Percentiles rank a stretch among this genome's conserved stretches.
Evolutionary conservation across 2,113 vertebrate species (phyloP).

Genomic region (Sclerurus mexicanus): DNA sequence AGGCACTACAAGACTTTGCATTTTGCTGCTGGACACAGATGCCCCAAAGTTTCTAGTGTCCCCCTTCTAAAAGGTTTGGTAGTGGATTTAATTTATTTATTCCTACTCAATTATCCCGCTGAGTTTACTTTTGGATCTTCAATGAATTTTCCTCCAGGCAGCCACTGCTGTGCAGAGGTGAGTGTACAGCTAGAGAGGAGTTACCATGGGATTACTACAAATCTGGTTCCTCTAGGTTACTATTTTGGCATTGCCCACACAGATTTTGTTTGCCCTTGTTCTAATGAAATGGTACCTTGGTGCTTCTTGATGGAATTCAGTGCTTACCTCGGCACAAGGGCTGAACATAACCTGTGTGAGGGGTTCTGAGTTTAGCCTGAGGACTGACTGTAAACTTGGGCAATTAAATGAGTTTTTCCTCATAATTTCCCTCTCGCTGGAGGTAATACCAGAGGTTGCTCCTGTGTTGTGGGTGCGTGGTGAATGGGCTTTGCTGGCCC

Average conservation of each 20-base stretch:
- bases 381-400: background rate
- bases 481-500: background rate
- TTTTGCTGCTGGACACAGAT: background rate
- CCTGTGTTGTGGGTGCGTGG: background rate
- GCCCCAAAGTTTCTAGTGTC: background rate
- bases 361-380: background rate
- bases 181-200: background rate
- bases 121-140: background rate
- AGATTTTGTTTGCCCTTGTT: background rate
- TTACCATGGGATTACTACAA: background rate
- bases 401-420: background rate
- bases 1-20: background rate
- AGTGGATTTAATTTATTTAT: background rate
- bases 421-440: background rate
- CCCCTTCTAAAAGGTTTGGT: background rate
- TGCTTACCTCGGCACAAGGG: background rate
- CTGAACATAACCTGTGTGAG: background rate
- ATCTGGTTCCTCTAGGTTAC: background rate
- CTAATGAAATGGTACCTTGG: background rate
- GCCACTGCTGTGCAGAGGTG: background rate
- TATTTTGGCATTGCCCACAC: background rate
- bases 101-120: background rate
- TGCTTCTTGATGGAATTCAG: background rate
- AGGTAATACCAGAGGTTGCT: background rate
- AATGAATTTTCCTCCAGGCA: background rate